Evolutionary conservation across 1,140 invertebrate genomes (phyloP).

Genomic region (Stenopsyche tienmushanensis): DNA sequence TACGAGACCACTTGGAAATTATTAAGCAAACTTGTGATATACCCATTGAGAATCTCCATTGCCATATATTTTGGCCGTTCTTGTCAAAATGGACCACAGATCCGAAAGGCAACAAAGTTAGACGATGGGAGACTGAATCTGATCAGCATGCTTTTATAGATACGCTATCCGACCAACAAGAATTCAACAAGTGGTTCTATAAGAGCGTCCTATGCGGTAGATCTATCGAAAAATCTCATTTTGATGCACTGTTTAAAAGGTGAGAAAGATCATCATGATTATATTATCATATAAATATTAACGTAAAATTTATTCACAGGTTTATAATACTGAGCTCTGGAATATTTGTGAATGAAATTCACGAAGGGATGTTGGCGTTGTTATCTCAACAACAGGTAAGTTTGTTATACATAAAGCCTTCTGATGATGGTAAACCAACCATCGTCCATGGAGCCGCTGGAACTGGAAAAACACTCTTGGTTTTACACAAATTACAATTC

Average conservation of each 20-base stretch:
- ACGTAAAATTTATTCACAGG: too few relatives aligned
- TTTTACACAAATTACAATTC: conserved; percentile 45
- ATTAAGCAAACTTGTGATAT: conserved; percentile 29
- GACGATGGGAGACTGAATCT: conserved; percentile 45
- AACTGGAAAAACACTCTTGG: conserved; percentile 46
- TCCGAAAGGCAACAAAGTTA: conserved; percentile 42
- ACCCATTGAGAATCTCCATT: conserved; percentile 34
- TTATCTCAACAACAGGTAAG: conserved; percentile 45
- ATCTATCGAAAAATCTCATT: conserved; percentile 34
- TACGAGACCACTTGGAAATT: conserved; percentile 45
- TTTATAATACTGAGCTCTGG: conserved; percentile 46
- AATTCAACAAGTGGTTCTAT: conserved; percentile 45
- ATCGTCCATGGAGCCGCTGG: conserved; percentile 47
- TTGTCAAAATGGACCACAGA: conserved; percentile 40
- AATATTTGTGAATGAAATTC: conserved; percentile 46
- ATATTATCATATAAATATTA: too few relatives aligned
- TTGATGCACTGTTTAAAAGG: conserved; percentile 38
- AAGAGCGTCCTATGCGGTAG: conserved; percentile 38
- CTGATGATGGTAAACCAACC: conserved; percentile 31
- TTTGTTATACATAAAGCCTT: conserved; percentile 39
- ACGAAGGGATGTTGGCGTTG: conserved; percentile 44
- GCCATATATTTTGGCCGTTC: conserved; percentile 45
- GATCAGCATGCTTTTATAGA: conserved; percentile 45
- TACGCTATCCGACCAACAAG: conserved; percentile 40
- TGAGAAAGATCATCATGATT: too few relatives aligned